A percentile compares a stretch with the other conserved stretches of the same genome.
phyloP scores from a whole-genome alignment of 2,888 invertebrate genomes.

The Lycia hirtaria region DNA sequence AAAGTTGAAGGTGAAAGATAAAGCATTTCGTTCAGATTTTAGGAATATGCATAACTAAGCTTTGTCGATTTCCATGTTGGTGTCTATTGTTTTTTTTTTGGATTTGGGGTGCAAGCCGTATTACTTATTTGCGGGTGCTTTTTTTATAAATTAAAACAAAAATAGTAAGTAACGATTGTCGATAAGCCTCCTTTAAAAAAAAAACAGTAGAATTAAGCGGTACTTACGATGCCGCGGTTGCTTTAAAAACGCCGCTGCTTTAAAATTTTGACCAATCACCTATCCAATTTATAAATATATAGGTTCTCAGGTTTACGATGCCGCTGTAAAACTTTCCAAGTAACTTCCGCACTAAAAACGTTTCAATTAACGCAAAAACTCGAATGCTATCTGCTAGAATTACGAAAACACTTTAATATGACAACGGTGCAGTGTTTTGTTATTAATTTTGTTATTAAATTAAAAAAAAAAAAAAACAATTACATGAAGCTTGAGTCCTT shows the following conservation, averaged over 20 bases:
- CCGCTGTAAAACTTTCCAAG: conserved; percentile 25
- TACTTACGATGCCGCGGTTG: not conserved
- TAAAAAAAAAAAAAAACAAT: conserved; percentile 41
- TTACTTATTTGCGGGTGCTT: no score
- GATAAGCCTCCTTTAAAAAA: no score
- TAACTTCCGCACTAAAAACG: conserved; percentile 37
- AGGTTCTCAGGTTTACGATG: conserved; percentile 19
- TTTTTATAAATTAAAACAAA: no score
- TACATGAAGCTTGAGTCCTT: conserved; percentile 38
- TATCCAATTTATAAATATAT: conserved; percentile 6
- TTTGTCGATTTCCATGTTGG: not conserved
- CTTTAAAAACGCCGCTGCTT: not conserved
- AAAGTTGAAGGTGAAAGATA: no score
- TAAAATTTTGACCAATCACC: conserved; percentile 10
- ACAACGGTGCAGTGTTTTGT: conserved; percentile 32
- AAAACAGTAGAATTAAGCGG: no score
- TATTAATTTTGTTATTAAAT: no score
- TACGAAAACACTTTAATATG: conserved; percentile 17
- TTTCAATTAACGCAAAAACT: conserved; percentile 16
- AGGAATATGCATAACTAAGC: not conserved
- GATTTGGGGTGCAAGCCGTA: no score
- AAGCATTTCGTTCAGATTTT: not conserved
- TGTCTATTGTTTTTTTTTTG: not conserved
- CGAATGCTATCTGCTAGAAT: conserved; percentile 12
- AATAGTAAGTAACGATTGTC: no score